Evolutionary conservation across 1,140 invertebrate species (phyloP), one percentile per base, ranked within the genome.

Genomic region (Pseudomyrmex gracilis): DNA sequence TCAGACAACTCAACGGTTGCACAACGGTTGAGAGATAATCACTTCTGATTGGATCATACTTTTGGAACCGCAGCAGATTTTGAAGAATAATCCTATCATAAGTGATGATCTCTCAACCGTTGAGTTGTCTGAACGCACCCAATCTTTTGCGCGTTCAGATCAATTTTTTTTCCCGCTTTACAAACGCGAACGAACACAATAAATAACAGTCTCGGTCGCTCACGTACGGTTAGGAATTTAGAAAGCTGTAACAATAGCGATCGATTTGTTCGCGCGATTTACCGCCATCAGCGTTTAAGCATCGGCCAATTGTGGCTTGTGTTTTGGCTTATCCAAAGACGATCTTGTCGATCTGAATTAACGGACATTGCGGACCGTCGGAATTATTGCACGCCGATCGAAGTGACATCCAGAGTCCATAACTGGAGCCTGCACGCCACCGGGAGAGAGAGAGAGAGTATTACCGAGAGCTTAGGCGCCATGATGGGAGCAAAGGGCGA

Each of bases 391-490:
- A 43, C 73, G 58, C 63, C 80, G 57, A 76, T 70, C 61, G 57
- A 63, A 82, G 77, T 61, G 86, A 88, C 67, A 84, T 74, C 63
- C 58, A 49, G 45, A 49, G 45, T 5, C 55, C 58, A 64, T 87
- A 84, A 82, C 87, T 82, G n/a, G n/a, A n/a, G 78, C 84, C 84
- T 34, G 70, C 82, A 49, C 73, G 47, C 45, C 64, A 51, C 45
- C 58, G 66, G n/a, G n/a, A n/a, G n/a, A n/a, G n/a, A n/a, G n/a
- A n/a, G n/a, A 51, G 74, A 82, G 87, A 84, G 86, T 82, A 88
- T 87, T 87, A 88, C 61, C 84, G 83, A 73, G 86, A 73, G 86
- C 76, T 88, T 88, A 87, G 73, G 83, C 67, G 88, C 80, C 83
- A 87, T 57, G 73, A 80, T 47, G 12, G 73, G 57, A 55, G 74